A percentile compares a stretch with the other conserved stretches of the same genome.
Conservation (phyloP, 2,797 vertebrate genomes). For the Hippoglossus hippoglossus region DNA sequence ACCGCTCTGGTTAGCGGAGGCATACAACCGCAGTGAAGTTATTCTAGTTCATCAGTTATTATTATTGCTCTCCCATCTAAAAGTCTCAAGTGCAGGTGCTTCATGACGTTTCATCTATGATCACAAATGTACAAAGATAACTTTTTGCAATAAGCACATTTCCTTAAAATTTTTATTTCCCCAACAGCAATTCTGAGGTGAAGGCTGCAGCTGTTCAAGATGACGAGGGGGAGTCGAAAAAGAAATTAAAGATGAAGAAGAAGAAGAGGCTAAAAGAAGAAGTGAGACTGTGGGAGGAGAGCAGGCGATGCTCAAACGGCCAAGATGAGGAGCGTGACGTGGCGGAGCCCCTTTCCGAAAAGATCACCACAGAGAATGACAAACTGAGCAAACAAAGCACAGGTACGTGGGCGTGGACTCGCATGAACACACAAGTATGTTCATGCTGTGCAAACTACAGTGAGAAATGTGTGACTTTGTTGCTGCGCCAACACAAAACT, state of each 20-base stretch:
- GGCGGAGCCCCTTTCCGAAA: conserved; percentile 43
- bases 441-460: too few species aligned
- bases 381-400: conserved; percentile 45
- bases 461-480: conserved; percentile 1
- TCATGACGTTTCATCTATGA: not conserved
- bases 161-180: not conserved
- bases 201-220: conserved; percentile 28
- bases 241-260: conserved; percentile 70
- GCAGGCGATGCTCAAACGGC: conserved; percentile 39
- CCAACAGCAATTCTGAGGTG: conserved; percentile 41
- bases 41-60: too few species aligned
- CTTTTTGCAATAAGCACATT: not conserved
- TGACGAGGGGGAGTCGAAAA: conserved; percentile 58
- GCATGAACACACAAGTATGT: not conserved
- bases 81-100: not conserved
- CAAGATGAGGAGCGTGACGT: conserved; percentile 24
- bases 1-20: too few species aligned
- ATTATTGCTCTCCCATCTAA: too few species aligned
- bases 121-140: not conserved
- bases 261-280: conserved; percentile 79
- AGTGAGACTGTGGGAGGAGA: conserved; percentile 57
- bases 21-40: too few species aligned
- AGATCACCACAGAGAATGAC: conserved; percentile 30
- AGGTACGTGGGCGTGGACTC: conserved; percentile 56
- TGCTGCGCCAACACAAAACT: conserved; percentile 23